Base-by-base conservation (phyloP, 2,888 invertebrate species). In the Chloroclystis v-ata region DNA sequence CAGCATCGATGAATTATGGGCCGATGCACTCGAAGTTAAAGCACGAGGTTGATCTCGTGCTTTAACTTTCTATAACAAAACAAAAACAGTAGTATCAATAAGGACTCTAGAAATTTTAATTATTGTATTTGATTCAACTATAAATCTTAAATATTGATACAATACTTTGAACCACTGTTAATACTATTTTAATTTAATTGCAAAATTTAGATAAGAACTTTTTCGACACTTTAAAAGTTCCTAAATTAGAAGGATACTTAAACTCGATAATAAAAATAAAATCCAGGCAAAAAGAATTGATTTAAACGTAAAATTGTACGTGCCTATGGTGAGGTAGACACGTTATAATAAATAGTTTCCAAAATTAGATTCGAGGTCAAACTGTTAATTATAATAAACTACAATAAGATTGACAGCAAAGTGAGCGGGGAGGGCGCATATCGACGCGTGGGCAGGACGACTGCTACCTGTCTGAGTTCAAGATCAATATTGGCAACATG, bases 361-460 rank as follows among this genome's bases (percentile, higher is more conserved):
- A 67, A 64, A 62, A 67, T 68, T 73, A 74, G 57, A 60, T 57
- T 65, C 64, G 66, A 69, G 66, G 66, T 60, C 56, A 40, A 39
- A 45, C 54, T 54, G 52, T 47, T 69, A 69, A 74, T 35, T 75
- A 77, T 62, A 68, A 53, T 49, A 45, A 55, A 56, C 57, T 48
- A 30, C 37, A 55, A 46, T 58, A 55, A 63, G 65, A 69, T 66
- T 68, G 67, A 67, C 59, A 61, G 60, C 50, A 57, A 49, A 60
- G 52, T 50, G 48, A 60, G 57, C 57, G 63, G 61, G 59, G 57
- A 55, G 56, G 53, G 50, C 74, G 75, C 78, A 77, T 69, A 56
- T 61, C 55, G 62, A 60, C 54, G 78, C 77, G 82, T 82, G 75
- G 82, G 82, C 52, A 54, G 60, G 48, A 38, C 46, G 47, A 56